These are phyloP conservation scores for Gobius niger DNA, from an alignment of 2,113 vertebrate species.

Conservation along the genomic window DNA sequence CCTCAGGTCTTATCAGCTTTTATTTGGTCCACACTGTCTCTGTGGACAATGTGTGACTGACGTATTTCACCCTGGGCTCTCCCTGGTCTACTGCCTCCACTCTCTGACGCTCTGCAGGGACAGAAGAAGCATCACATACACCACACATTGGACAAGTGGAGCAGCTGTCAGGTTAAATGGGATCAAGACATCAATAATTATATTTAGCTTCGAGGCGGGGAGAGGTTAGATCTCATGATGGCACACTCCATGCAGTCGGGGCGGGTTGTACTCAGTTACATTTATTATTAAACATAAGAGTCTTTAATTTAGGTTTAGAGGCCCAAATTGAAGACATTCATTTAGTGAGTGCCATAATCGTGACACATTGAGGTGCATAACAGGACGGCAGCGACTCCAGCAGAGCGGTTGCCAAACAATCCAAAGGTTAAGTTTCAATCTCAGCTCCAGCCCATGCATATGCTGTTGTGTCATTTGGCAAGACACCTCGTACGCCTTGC, in stretches of 20 bases:
- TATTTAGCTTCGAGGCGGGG: not conserved
- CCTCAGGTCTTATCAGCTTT: not conserved
- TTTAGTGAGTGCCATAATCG: too few relatives aligned
- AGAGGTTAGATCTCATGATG: not conserved
- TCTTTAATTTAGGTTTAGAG: too few relatives aligned
- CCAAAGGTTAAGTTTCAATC: too few relatives aligned
- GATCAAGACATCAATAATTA: not conserved
- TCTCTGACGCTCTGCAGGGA: not conserved
- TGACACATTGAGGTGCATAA: too few relatives aligned
- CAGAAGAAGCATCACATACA: not conserved
- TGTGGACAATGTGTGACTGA: not conserved
- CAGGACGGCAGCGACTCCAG: too few relatives aligned
- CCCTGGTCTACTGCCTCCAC: not conserved
- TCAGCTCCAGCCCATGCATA: too few relatives aligned
- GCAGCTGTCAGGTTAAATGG: not conserved
- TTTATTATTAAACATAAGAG: too few relatives aligned
- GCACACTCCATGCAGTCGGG: not conserved
- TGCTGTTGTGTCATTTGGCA: too few relatives aligned
- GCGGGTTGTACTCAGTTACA: too few relatives aligned
- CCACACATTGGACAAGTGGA: not conserved
- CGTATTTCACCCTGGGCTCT: not conserved
- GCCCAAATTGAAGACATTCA: too few relatives aligned
- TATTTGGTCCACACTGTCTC: not conserved
- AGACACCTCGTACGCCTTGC: too few relatives aligned
- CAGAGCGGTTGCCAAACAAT: too few relatives aligned